These are phyloP conservation scores for Acleris cristana DNA, from an alignment of 2,888 invertebrate genomes.

Conservation along the genomic window DNA sequence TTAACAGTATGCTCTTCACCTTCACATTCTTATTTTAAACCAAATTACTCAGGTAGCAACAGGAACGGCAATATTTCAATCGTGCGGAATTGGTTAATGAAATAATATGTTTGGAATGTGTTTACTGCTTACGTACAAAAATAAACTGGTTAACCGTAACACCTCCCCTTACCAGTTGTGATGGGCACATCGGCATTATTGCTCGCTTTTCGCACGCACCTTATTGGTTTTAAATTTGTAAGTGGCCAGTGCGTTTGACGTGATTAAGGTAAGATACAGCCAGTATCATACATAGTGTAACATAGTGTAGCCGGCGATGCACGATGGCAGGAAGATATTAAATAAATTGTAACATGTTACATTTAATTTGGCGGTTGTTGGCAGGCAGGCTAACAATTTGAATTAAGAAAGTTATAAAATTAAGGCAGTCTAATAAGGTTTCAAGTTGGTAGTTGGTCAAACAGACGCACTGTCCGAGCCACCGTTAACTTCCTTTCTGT, in stretches of 20 bases:
- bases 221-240: constrained; percentile 31
- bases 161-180: constrained; percentile 70
- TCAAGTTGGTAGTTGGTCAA: too few species aligned
- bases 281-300: background rate
- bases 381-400: too few species aligned
- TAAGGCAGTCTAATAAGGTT: too few species aligned
- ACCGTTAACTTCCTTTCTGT: too few species aligned
- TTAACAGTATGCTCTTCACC: background rate
- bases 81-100: constrained; percentile 42
- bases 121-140: constrained; percentile 61
- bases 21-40: constrained; percentile 15
- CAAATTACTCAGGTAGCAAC: constrained; percentile 31
- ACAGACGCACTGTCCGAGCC: too few species aligned
- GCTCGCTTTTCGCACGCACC: constrained; percentile 56
- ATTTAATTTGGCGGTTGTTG: too few species aligned
- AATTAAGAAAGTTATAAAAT: too few species aligned
- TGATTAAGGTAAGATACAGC: constrained; percentile 20
- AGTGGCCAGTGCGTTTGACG: constrained; percentile 10
- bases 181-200: constrained; percentile 59
- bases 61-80: constrained; percentile 18
- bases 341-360: too few species aligned
- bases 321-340: too few species aligned
- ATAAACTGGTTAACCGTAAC: constrained; percentile 69
- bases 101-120: constrained; percentile 56
- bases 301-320: background rate